phyloP scores from a whole-genome alignment of 37 sponge, comb jelly and placozoan species.

The Haliclona indistincta region DNA sequence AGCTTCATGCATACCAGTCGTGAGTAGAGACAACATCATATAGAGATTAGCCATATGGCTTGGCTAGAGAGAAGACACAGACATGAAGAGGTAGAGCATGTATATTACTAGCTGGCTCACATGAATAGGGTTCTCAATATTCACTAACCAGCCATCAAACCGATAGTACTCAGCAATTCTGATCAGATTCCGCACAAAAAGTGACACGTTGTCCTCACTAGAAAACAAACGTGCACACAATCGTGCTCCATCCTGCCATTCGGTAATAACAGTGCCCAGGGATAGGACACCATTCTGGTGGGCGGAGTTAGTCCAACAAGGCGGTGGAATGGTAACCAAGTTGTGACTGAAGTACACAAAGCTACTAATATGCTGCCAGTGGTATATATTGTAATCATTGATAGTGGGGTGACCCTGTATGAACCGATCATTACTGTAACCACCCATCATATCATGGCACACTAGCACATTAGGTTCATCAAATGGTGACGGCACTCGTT shows the following conservation, averaged over 20 bases:
- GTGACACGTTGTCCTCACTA: slow-evolving; percentile 26
- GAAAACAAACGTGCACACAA: slow-evolving; percentile 69
- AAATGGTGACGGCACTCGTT: slow-evolving; percentile 2
- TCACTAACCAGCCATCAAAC: slow-evolving; percentile 98
- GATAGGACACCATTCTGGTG: slow-evolving; percentile 80
- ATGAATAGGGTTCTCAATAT: slow-evolving; percentile 92
- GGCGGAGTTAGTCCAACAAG: slow-evolving; percentile 93
- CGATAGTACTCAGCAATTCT: slow-evolving; percentile 79
- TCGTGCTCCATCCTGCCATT: slow-evolving; percentile 84
- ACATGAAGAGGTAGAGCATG: background rate
- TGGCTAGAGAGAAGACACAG: slow-evolving; percentile 35
- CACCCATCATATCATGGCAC: slow-evolving; percentile 99
- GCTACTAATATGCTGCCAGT: slow-evolving; percentile 87
- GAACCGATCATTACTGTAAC: slow-evolving; percentile 83
- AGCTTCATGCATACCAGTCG: slow-evolving; percentile 62
- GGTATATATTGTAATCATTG: slow-evolving; percentile 88
- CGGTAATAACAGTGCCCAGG: slow-evolving; percentile 95
- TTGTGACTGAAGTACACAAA: slow-evolving; percentile 99
- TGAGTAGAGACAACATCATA: slow-evolving; percentile 65
- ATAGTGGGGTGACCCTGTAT: slow-evolving; percentile 39
- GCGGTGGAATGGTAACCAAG: slow-evolving; percentile 91
- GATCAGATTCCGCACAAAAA: slow-evolving; percentile 75
- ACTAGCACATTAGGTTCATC: slow-evolving; percentile 61
- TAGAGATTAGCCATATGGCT: slow-evolving; percentile 41
- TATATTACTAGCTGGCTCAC: slow-evolving; percentile 22